A percentile compares a stretch with the other conserved stretches of the same genome.
phyloP scores from a whole-genome alignment of 2,113 vertebrate genomes.

The Ceyx margarethae region DNA sequence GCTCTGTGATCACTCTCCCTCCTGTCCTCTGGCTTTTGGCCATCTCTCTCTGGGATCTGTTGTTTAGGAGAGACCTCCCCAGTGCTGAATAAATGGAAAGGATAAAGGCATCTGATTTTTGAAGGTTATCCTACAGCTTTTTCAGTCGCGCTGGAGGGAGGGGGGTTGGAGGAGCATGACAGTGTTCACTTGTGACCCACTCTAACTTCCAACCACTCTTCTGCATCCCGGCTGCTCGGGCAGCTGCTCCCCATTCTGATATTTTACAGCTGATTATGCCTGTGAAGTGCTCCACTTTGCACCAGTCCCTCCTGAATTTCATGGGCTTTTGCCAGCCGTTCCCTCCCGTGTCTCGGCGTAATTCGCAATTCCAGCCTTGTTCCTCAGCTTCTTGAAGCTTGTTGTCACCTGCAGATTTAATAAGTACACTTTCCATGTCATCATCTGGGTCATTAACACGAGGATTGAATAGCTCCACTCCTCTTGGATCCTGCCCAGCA shows the following conservation, averaged over 20 bases:
- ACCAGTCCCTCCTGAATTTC: conserved; percentile 9
- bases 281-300: conserved; percentile 22
- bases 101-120: background rate
- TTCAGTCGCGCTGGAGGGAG: background rate
- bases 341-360: background rate
- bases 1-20: background rate
- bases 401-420: conserved; percentile 58
- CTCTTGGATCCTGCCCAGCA: conserved; percentile 4
- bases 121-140: background rate
- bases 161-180: background rate
- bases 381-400: conserved; percentile 33
- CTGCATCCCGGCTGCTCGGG: background rate
- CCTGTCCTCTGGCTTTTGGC: background rate
- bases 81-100: background rate
- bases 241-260: background rate
- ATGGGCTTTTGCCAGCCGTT: background rate
- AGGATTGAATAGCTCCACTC: background rate
- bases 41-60: background rate
- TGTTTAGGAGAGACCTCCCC: background rate
- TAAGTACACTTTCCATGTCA: conserved; percentile 34
- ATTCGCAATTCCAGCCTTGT: conserved; percentile 42
- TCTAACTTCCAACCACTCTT: background rate
- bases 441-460: conserved; percentile 32
- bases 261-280: conserved; percentile 53
- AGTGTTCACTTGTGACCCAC: background rate